These are phyloP conservation scores for Patiria pectinifera DNA, from an alignment of 53 echinoderm and acorn worm genomes.

Conservation along the genomic window DNA sequence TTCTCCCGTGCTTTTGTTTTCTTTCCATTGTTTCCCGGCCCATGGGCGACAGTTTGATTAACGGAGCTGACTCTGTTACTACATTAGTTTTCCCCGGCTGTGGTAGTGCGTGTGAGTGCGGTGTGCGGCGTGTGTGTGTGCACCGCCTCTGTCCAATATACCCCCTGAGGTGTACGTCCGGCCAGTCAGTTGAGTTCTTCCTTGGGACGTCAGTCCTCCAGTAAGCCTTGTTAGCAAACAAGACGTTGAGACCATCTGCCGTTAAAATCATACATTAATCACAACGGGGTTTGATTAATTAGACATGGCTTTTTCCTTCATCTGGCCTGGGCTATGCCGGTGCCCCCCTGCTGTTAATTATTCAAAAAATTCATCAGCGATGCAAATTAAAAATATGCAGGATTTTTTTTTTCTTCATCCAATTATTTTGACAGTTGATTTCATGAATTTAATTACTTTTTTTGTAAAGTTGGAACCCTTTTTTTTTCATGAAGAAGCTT, in stretches of 20 bases:
- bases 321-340: conserved; percentile 20
- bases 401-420: conserved; percentile 1
- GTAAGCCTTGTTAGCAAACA: conserved; percentile 53
- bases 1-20: conserved; percentile 43
- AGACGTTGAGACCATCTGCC: conserved; percentile 57
- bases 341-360: conserved; percentile 55
- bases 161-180: conserved; percentile 48
- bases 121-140: conserved; percentile 1
- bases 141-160: conserved; percentile 36
- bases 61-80: conserved; percentile 51
- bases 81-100: conserved; percentile 7
- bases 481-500: neutral
- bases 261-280: conserved; percentile 63
- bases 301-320: conserved; percentile 54
- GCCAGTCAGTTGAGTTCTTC: conserved; percentile 12
- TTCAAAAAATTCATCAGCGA: conserved; percentile 43
- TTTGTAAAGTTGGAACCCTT: neutral
- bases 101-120: neutral
- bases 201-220: conserved; percentile 31
- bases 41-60: conserved; percentile 61
- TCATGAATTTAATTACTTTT: neutral
- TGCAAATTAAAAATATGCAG: conserved; percentile 42
- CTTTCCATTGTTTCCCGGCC: conserved; percentile 56
- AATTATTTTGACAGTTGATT: neutral
- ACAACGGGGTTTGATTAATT: conserved; percentile 56